Percentiles rank a stretch among this genome's conserved stretches.
phyloP scores from a whole-genome alignment of 2,888 invertebrate species.

The Nomada lathburiana region DNA sequence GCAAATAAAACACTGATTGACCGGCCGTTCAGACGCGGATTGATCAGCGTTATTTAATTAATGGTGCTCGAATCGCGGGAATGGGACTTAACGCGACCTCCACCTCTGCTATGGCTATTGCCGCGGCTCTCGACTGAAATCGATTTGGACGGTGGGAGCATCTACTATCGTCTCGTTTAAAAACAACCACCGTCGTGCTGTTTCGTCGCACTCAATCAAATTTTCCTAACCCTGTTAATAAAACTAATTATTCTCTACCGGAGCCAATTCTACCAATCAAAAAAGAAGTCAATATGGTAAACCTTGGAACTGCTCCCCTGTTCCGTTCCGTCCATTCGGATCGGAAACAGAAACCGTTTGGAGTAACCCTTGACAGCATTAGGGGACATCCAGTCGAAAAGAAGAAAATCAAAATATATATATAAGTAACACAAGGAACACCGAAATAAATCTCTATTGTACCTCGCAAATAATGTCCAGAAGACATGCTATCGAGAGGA shows the following conservation, averaged over 20 bases:
- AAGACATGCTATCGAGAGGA: not conserved
- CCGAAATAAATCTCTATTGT: not conserved
- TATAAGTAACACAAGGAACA: not conserved
- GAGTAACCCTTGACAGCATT: no score
- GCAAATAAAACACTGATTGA: conserved; percentile 41
- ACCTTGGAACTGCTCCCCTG: not conserved
- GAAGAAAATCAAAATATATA: not conserved
- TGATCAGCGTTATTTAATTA: conserved; percentile 41
- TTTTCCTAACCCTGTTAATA: not conserved
- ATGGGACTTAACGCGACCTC: conserved; percentile 35
- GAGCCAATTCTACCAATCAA: no score
- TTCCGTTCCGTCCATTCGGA: not conserved
- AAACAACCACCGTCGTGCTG: not conserved
- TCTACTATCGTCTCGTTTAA: conserved; percentile 4
- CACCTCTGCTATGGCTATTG: conserved; percentile 4
- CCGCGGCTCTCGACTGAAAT: conserved; percentile 23
- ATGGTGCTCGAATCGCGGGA: conserved; percentile 20
- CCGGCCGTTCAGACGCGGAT: conserved; percentile 29
- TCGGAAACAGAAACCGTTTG: not conserved
- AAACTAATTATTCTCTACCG: no score
- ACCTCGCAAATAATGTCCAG: conserved; percentile 9
- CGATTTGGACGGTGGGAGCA: conserved; percentile 14
- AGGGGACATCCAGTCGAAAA: not conserved
- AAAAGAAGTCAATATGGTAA: not conserved
- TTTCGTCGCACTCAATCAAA: not conserved